Base-by-base conservation (phyloP, 2,113 vertebrate species). In the Neotragus pygmaeus region DNA sequence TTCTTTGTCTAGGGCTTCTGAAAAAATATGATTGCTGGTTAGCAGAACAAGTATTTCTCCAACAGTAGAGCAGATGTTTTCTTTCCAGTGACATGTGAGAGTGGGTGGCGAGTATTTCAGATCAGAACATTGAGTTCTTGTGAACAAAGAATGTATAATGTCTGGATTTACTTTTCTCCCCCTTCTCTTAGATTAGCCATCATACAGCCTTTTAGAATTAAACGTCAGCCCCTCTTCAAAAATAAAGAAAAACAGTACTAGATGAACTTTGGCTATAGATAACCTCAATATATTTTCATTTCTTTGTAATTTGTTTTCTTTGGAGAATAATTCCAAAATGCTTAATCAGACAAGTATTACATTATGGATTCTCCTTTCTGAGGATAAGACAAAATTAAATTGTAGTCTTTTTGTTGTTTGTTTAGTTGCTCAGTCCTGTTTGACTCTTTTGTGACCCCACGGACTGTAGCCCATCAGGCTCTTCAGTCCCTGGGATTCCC, bases 61-160 rank as follows among this genome's bases (percentile, higher is more conserved):
- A 94, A 53, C 57, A 84, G 47, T 62, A 28, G 30, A 97, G 88
- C 98, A 98, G 97, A 96, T 89, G 53, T 45, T 96, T 95, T 96
- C 86, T 91, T 97, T 70, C 93, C 90, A 80, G 96, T 93, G 96
- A 96, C 97, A 97, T 95, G 88, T 14, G 30, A 95, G 97, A 96
- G 98, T 98, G 97, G 97, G 97, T 39, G 97, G 97, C 82, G 86
- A 97, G 83, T 96, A 95, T 98, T 98, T 98, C 96, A 96, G 97
- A 94, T 98, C 91, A 96, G 98, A 96, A 98, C 97, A 96, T 4
- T 94, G 86, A 19, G 78, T 98, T 96, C 97, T 96, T 96, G 83
- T 62, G 97, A 98, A 97, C 85, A 97, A 97, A 97, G 85, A 93
- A 95, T 90, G 39, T 96, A 90, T 98, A 96, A 97, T 87, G 58